phyloP scores from a whole-genome alignment of 2,888 invertebrate species.

The Andrena fulva region DNA sequence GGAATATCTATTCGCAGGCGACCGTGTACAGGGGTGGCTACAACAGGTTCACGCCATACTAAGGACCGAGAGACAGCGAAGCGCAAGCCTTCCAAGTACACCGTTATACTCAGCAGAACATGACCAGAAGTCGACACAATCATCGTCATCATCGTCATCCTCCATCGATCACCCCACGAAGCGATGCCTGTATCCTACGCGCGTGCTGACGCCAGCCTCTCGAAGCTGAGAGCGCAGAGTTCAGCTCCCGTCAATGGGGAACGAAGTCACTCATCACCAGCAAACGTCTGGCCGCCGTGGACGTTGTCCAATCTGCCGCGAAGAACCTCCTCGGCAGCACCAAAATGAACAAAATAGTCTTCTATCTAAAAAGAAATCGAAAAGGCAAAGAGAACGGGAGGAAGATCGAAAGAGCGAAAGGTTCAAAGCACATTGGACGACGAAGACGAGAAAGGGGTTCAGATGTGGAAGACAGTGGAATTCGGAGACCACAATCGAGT shows the following conservation, averaged over 20 bases:
- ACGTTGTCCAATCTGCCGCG: conserved; percentile 11
- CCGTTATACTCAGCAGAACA: conserved; percentile 79
- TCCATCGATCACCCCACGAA: conserved; percentile 63
- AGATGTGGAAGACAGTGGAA: background rate
- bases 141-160: conserved; percentile 73
- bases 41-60: conserved; percentile 98
- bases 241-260: conserved; percentile 27
- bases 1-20: conserved; percentile 87
- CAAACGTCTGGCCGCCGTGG: background rate
- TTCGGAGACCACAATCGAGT: background rate
- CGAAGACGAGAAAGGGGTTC: background rate
- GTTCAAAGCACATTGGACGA: no score
- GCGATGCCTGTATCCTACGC: conserved; percentile 65
- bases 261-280: conserved; percentile 9
- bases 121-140: conserved; percentile 78
- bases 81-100: conserved; percentile 77
- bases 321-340: background rate
- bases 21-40: conserved; percentile 97
- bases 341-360: no score
- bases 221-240: background rate
- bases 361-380: no score
- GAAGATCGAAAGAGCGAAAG: background rate
- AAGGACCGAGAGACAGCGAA: conserved; percentile 81
- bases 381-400: no score
- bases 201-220: conserved; percentile 57